These are phyloP conservation scores for Quiscalus mexicanus DNA, from an alignment of 2,113 vertebrate species.

Conservation along the genomic window DNA sequence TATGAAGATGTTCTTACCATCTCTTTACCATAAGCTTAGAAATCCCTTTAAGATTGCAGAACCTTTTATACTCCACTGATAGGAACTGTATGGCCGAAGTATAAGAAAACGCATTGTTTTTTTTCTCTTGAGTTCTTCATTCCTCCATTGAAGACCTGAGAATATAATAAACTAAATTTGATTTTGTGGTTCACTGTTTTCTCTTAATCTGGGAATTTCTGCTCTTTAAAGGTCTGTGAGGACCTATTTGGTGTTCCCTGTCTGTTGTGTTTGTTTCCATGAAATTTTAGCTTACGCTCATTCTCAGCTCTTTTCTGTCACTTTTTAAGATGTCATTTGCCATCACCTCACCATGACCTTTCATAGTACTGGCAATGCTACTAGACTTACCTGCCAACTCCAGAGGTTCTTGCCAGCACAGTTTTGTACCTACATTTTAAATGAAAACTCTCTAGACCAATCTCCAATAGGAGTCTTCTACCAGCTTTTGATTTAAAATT, in stretches of 20 bases:
- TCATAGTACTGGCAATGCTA: not conserved
- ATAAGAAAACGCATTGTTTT: not conserved
- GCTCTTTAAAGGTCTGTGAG: not conserved
- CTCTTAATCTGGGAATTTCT: not conserved
- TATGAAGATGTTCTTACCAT: not conserved
- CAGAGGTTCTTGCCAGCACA: not conserved
- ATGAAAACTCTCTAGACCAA: not conserved
- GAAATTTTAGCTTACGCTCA: rapidly evolving
- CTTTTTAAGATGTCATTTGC: not conserved
- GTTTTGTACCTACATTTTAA: not conserved
- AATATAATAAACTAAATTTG: not conserved
- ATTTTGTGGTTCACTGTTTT: not conserved
- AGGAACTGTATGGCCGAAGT: not conserved
- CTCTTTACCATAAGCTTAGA: not conserved
- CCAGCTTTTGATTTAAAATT: not conserved
- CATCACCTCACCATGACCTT: not conserved
- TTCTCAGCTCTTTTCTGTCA: not conserved
- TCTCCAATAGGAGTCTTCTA: not conserved
- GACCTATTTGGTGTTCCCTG: not conserved
- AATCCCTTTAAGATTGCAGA: not conserved
- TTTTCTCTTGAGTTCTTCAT: not conserved
- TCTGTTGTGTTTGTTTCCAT: not conserved
- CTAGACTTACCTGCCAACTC: not conserved
- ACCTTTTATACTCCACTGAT: not conserved
- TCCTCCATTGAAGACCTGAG: not conserved